Percentiles rank a stretch among this genome's conserved stretches.
Conservation (phyloP, 2,888 invertebrate species). For the Athalia circularis region DNA sequence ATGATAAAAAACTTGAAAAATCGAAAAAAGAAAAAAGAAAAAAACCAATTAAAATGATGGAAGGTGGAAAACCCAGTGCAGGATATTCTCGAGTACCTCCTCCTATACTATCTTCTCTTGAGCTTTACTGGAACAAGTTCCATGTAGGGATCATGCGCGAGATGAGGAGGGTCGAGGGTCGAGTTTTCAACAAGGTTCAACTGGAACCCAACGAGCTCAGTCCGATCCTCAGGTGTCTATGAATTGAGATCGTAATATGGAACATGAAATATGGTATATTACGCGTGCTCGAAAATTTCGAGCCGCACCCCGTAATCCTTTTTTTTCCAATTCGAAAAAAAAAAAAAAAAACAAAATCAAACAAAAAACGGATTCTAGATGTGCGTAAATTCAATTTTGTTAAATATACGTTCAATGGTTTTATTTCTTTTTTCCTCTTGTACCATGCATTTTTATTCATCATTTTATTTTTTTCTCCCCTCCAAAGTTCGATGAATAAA, state of each 20-base stretch:
- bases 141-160: no score
- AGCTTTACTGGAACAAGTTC: slow-evolving; percentile 9
- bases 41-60: slow-evolving; percentile 50
- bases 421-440: no score
- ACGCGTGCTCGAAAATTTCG: no score
- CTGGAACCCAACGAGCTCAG: background rate
- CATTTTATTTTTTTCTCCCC: no score
- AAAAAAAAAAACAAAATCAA: no score
- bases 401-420: no score
- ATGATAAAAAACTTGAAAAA: slow-evolving; percentile 14
- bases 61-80: slow-evolving; percentile 33
- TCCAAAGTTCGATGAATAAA: no score
- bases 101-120: slow-evolving; percentile 8
- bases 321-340: no score
- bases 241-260: background rate
- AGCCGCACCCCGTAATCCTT: no score
- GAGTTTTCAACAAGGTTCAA: slow-evolving; percentile 23
- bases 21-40: background rate
- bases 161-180: background rate
- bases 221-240: background rate
- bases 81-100: slow-evolving; percentile 30
- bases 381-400: no score
- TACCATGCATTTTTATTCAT: no score
- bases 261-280: background rate
- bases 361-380: no score